phyloP scores from a whole-genome alignment of 2,888 invertebrate species.

The Gymnocheta viridis region DNA sequence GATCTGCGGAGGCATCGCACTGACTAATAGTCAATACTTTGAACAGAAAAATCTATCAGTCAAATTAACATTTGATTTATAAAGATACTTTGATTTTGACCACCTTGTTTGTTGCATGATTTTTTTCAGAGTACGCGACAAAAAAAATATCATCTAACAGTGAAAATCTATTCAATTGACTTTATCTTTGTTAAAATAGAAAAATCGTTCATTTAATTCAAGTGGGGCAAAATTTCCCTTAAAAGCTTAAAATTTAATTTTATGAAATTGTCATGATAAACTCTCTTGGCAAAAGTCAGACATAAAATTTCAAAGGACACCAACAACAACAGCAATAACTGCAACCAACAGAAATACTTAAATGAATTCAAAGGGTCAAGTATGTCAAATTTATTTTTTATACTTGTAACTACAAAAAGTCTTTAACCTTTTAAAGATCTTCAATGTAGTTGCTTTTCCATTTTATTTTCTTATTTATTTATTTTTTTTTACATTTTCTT shows the following conservation, averaged over 20 bases:
- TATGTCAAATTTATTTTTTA: constrained; percentile 66
- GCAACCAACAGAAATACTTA: constrained; percentile 7
- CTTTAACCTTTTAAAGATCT: constrained; percentile 67
- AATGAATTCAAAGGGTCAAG: constrained; percentile 61
- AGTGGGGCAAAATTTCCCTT: background rate
- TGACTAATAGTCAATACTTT: too few species aligned
- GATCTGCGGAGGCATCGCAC: too few species aligned
- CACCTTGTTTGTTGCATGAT: too few species aligned
- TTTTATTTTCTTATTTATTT: background rate
- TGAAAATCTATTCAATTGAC: background rate
- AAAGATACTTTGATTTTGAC: too few species aligned
- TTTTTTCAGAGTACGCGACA: background rate
- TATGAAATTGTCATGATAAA: constrained; percentile 40
- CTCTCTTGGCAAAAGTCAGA: constrained; percentile 44
- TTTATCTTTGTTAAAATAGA: background rate
- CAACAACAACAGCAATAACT: constrained; percentile 4
- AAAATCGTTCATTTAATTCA: background rate
- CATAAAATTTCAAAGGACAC: constrained; percentile 26
- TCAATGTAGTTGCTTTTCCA: constrained; percentile 33
- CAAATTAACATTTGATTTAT: too few species aligned
- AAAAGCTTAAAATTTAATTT: constrained; percentile 13
- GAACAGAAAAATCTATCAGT: too few species aligned
- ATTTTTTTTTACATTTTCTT: background rate
- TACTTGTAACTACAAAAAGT: constrained; percentile 60
- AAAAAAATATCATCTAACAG: background rate